A percentile compares a stretch with the other conserved stretches of the same genome.
phyloP scores from a whole-genome alignment of 2,797 vertebrate genomes.

The Characodon lateralis region DNA sequence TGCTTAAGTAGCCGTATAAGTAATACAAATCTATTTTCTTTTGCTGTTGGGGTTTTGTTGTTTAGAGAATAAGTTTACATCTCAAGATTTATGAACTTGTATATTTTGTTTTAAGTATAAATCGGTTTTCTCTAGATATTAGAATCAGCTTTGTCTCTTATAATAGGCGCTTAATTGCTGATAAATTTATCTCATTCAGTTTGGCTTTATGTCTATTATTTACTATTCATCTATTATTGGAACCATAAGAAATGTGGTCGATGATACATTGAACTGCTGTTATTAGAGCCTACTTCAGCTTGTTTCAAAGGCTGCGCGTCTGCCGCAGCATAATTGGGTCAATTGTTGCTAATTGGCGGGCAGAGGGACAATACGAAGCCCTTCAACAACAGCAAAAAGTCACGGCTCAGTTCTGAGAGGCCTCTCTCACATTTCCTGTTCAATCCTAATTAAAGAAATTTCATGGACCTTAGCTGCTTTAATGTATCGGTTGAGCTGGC shows the following conservation, averaged over 20 bases:
- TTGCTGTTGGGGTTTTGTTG: too few species aligned
- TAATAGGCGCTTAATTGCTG: background rate
- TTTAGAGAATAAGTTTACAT: too few species aligned
- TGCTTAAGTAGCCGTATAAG: background rate
- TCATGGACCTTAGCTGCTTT: background rate
- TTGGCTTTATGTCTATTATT: background rate
- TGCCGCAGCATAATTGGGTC: slow-evolving; percentile 12
- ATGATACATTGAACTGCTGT: background rate
- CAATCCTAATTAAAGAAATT: background rate
- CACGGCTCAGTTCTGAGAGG: slow-evolving; percentile 12
- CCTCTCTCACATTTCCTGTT: background rate
- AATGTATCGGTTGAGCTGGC: background rate
- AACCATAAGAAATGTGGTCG: background rate
- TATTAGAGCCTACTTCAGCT: background rate
- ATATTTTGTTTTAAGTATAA: too few species aligned
- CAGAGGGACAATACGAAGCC: slow-evolving; percentile 33
- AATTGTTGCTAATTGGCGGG: slow-evolving; percentile 47
- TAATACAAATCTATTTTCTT: background rate
- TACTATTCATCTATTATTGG: too few species aligned
- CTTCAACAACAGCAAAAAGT: slow-evolving; percentile 36
- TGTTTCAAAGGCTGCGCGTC: background rate
- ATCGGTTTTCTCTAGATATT: too few species aligned
- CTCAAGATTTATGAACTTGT: too few species aligned
- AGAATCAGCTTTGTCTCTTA: background rate
- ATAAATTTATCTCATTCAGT: too few species aligned